Base-by-base conservation (phyloP, 2,113 vertebrate species). In the Rhinoptilus africanus region DNA sequence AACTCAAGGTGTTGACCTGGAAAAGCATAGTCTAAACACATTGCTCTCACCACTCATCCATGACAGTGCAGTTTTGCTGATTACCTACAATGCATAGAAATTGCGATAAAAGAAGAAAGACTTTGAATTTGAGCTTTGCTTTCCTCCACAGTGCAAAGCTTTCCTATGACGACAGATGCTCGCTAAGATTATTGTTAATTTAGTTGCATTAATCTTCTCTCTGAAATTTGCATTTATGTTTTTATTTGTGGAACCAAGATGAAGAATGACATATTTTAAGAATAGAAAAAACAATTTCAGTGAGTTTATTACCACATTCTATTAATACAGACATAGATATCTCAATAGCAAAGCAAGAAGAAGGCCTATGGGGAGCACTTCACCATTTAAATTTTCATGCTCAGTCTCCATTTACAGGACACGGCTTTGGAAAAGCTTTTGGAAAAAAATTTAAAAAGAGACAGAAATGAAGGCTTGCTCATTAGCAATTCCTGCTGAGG, bases 401-500 rank as follows among this genome's bases (percentile, higher is more conserved):
- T 85, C 28, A 30, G 45, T 28, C 64, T 89, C 57, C 28, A 56
- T 85, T 86, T 85, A 37, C 34, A 80, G 59, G 66, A 73, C 14
- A 67, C 75, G 45, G 32, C 28, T 89, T 73, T 73, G 43, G 50
- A 89, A 89, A 67, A 90, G 43, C 43, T 54, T 94, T 43, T 4
- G 2, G 26, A 56, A 78, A 73, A 75, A 62, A 84, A 51, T 16
- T 6, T 32, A 21, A 34, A 50, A 9, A 60, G 63, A 76, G 28
- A 73, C 4, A 57, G 77, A 77, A 86, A 89, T 35, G 51, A 93
- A 93, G 67, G 37, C 35, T 77, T 78, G 8, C 71, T 86, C 56
- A 78, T 92, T 74, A 92, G 35, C 67, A 93, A 68, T 93, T 96
- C 59, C 88, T 88, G 94, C 85, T 89, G 94, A 97, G 83, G 59